These are phyloP conservation scores for Thomomys bottae DNA, from an alignment of 2,113 vertebrate genomes.

Conservation along the genomic window DNA sequence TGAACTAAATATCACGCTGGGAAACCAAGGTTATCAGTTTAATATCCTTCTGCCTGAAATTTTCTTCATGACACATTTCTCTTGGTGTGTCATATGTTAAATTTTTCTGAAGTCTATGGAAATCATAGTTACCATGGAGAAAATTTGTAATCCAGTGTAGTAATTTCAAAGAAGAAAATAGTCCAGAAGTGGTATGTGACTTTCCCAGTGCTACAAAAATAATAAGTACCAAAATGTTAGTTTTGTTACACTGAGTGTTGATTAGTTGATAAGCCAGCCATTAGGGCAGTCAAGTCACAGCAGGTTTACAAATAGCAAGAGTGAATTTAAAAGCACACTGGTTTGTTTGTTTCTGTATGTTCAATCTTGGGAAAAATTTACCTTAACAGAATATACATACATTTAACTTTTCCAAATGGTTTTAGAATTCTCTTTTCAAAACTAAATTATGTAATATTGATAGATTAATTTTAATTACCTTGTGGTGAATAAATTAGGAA, in stretches of 20 bases:
- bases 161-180: conserved; percentile 46
- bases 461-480: background rate
- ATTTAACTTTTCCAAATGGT: background rate
- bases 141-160: conserved; percentile 37
- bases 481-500: background rate
- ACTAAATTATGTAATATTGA: background rate
- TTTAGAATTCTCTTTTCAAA: background rate
- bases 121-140: conserved; percentile 41
- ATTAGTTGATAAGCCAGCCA: background rate
- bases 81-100: conserved; percentile 29
- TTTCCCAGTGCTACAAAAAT: background rate
- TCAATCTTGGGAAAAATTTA: conserved; percentile 5
- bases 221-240: background rate
- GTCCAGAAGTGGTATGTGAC: background rate
- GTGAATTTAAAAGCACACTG: background rate
- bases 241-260: background rate
- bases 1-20: conserved; percentile 4
- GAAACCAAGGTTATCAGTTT: conserved; percentile 51
- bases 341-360: background rate
- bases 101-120: conserved; percentile 42
- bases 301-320: background rate
- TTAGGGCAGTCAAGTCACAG: background rate
- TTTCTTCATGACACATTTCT: conserved; percentile 3
- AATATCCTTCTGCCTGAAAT: conserved; percentile 21
- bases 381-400: background rate